These are phyloP conservation scores for Onchidella celtica DNA, from an alignment of 2,888 invertebrate genomes.

Conservation along the genomic window DNA sequence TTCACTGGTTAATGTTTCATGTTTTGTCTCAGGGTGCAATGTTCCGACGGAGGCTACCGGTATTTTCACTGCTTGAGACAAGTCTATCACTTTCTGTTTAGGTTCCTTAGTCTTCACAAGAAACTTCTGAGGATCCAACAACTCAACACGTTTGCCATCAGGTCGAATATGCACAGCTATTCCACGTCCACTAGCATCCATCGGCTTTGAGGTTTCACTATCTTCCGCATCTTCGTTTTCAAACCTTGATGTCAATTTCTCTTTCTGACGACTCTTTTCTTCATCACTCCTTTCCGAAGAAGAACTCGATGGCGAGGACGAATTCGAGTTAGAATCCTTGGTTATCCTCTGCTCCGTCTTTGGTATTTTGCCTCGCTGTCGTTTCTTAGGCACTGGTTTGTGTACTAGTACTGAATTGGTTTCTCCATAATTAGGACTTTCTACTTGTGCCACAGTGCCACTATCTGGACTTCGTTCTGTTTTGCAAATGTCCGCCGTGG, in stretches of 20 bases:
- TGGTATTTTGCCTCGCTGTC: not conserved
- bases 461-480: not conserved
- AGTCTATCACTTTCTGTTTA: not conserved
- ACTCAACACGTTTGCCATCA: not conserved
- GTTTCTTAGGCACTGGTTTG: not conserved
- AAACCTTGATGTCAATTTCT: too few species aligned
- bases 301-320: not conserved
- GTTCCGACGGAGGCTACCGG: not conserved
- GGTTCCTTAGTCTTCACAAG: not conserved
- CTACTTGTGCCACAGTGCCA: not conserved
- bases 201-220: not conserved
- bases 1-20: too few species aligned
- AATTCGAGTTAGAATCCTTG: not conserved
- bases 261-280: too few species aligned
- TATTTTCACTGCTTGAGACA: constrained; percentile 12
- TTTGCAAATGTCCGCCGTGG: not conserved
- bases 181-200: not conserved
- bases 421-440: not conserved
- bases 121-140: constrained; percentile 9
- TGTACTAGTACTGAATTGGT: not conserved
- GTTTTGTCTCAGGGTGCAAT: constrained; percentile 5
- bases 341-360: not conserved
- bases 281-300: too few species aligned
- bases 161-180: not conserved
- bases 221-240: not conserved